These are phyloP conservation scores for Sphaerophoria taeniata DNA, from an alignment of 2,888 invertebrate species.

Conservation along the genomic window DNA sequence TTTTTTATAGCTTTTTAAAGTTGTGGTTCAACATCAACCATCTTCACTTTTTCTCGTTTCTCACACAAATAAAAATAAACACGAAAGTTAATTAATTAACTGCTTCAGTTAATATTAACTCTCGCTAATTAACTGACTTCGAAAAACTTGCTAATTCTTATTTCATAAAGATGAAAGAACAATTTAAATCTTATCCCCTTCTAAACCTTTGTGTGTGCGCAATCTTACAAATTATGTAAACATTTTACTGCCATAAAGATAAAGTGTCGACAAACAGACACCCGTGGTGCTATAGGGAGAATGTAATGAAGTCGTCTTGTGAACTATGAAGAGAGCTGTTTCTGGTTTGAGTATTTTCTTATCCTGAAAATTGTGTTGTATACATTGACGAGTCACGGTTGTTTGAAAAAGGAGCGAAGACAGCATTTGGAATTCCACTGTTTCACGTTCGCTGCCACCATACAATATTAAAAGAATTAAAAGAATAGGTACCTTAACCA, in stretches of 20 bases:
- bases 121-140: conserved; percentile 75
- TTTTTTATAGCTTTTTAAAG: too few species aligned
- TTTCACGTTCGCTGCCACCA: too few species aligned
- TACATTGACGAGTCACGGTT: too few species aligned
- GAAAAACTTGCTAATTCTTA: conserved; percentile 38
- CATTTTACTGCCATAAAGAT: background rate
- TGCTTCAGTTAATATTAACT: conserved; percentile 73
- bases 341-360: too few species aligned
- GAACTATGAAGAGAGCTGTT: too few species aligned
- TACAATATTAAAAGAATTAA: too few species aligned
- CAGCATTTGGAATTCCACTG: too few species aligned
- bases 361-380: too few species aligned
- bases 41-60: background rate
- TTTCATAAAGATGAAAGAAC: conserved; percentile 44
- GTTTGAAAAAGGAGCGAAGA: too few species aligned
- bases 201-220: conserved; percentile 30
- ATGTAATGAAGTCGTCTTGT: too few species aligned
- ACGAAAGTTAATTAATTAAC: conserved; percentile 75
- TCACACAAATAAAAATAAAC: conserved; percentile 27
- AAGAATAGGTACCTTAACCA: too few species aligned
- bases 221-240: conserved; percentile 36
- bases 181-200: conserved; percentile 21
- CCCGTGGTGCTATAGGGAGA: too few species aligned
- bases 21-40: background rate
- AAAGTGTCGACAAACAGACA: conserved; percentile 2